phyloP scores from a whole-genome alignment of 2,113 vertebrate species.

The Phrynosoma blainvillii region DNA sequence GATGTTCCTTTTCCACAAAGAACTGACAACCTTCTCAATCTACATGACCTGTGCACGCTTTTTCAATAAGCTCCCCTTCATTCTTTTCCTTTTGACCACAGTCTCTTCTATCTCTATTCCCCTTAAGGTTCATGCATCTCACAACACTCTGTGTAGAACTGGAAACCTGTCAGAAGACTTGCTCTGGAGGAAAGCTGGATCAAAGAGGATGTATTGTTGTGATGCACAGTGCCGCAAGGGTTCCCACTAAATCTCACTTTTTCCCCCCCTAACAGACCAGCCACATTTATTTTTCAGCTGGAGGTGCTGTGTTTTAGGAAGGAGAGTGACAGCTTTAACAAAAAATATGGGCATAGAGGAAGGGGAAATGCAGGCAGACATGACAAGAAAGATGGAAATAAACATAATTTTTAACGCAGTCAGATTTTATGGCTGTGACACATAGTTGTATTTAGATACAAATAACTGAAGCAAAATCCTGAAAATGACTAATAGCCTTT shows the following conservation, averaged over 20 bases:
- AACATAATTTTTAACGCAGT: slow-evolving; percentile 5
- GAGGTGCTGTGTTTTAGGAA: neutral
- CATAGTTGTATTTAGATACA: neutral
- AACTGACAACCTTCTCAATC: neutral
- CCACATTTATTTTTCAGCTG: slow-evolving; percentile 21
- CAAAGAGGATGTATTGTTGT: slow-evolving; percentile 8
- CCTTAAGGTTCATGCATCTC: neutral
- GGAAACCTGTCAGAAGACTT: slow-evolving; percentile 33
- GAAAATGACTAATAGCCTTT: neutral
- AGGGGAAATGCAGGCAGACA: neutral
- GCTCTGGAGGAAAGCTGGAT: neutral
- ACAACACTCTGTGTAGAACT: neutral
- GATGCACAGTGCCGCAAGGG: slow-evolving; percentile 13
- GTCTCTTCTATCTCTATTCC: neutral
- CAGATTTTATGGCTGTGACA: neutral
- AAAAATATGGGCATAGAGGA: neutral
- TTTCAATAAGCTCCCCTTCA: neutral
- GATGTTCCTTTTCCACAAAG: neutral
- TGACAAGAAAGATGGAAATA: slow-evolving; percentile 24
- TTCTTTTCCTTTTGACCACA: neutral
- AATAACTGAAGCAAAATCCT: slow-evolving; percentile 17
- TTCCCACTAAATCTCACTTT: slow-evolving; percentile 28
- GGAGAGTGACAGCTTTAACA: slow-evolving; percentile 24
- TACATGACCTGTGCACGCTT: neutral
- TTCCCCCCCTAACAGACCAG: slow-evolving; percentile 38